Conservation (phyloP, 2,113 vertebrate species). For the Pachyramphus minor region DNA sequence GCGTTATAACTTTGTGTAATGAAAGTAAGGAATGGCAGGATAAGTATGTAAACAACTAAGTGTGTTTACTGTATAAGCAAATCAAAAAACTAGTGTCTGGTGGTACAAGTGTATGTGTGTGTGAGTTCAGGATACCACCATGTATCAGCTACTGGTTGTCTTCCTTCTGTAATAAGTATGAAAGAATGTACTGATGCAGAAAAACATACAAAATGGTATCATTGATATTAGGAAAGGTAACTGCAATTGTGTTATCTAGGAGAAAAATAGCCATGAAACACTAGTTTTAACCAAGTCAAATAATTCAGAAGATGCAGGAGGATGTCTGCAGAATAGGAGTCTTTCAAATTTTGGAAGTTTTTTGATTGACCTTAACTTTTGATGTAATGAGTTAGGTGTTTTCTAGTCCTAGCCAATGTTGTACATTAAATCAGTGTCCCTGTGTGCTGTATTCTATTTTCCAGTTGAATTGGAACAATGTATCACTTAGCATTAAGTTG, state of each 20-base stretch:
- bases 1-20: not conserved
- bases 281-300: not conserved
- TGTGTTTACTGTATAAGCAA: not conserved
- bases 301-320: not conserved
- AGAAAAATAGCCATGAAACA: not conserved
- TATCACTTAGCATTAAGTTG: constrained; percentile 1
- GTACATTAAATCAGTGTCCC: not conserved
- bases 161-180: not conserved
- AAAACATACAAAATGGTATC: not conserved
- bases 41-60: not conserved
- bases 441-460: constrained; percentile 11
- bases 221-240: not conserved
- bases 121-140: not conserved
- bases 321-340: not conserved
- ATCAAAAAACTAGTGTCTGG: not conserved
- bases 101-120: not conserved
- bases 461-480: not conserved
- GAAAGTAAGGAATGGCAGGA: not conserved
- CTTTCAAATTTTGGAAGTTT: not conserved
- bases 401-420: not conserved
- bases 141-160: not conserved
- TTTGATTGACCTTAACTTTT: not conserved
- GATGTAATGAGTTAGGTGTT: not conserved
- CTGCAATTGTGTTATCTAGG: not conserved
- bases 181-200: not conserved